Conservation (phyloP, 2,888 invertebrate species). For the Erebia aethiops region DNA sequence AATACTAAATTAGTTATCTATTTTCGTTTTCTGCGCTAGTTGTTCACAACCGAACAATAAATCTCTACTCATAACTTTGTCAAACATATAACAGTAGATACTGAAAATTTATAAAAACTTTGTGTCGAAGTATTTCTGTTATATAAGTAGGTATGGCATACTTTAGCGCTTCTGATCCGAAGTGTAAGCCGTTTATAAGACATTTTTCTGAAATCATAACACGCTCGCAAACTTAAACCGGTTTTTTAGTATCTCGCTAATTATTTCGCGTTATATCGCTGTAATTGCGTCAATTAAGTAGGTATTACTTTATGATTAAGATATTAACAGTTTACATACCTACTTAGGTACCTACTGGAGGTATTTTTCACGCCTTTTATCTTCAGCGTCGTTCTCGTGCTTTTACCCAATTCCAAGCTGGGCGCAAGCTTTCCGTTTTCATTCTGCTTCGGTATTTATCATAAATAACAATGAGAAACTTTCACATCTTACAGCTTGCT, state of each 20-base stretch:
- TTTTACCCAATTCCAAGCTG: too few species aligned
- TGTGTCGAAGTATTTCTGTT: constrained; percentile 5
- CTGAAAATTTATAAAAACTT: neutral
- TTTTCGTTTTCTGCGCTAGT: neutral
- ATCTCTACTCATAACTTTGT: neutral
- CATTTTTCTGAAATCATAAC: constrained; percentile 29
- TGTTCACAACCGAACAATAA: neutral
- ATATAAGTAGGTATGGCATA: neutral
- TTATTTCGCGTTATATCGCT: constrained; percentile 23
- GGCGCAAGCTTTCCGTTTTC: too few species aligned
- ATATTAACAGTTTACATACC: constrained; percentile 5
- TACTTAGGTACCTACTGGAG: neutral
- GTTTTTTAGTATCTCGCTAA: constrained; percentile 25
- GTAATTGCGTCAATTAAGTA: constrained; percentile 8
- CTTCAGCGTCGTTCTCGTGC: too few species aligned
- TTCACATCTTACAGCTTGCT: too few species aligned
- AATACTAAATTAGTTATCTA: too few species aligned
- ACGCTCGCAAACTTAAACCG: constrained; percentile 23
- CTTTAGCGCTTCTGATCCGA: neutral
- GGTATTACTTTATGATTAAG: neutral
- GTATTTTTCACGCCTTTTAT: too few species aligned
- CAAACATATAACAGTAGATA: too few species aligned
- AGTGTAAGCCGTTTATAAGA: neutral
- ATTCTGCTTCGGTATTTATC: too few species aligned
- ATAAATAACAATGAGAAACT: too few species aligned